Percentiles rank a stretch among this genome's conserved stretches.
Evolutionary conservation across 2,113 vertebrate species (phyloP).

Genomic region (Jaculus jaculus): DNA sequence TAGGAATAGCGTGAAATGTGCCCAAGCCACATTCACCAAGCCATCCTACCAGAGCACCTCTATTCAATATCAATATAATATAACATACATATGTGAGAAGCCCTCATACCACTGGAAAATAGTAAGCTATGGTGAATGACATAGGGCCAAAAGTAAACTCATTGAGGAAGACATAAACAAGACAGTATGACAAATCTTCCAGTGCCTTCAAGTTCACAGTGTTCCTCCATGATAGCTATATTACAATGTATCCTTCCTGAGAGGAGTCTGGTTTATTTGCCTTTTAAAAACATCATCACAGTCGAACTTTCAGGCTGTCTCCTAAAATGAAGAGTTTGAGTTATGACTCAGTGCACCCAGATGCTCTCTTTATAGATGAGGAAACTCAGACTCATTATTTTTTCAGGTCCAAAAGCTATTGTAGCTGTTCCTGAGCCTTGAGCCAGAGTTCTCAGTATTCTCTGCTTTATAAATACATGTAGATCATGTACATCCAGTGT

Average conservation of each 20-base stretch:
- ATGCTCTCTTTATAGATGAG: not conserved
- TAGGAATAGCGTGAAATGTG: not conserved
- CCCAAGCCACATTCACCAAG: slow-evolving; percentile 8
- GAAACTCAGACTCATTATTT: slow-evolving; percentile 13
- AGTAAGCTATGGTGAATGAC: not conserved
- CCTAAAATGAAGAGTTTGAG: not conserved
- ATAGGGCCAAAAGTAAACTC: not conserved
- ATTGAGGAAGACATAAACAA: not conserved
- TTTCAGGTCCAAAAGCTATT: not conserved
- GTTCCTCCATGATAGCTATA: not conserved
- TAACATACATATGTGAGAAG: not conserved
- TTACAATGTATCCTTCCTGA: not conserved
- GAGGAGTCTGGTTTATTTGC: not conserved
- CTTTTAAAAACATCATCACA: not conserved
- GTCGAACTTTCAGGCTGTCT: not conserved
- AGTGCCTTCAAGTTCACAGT: not conserved
- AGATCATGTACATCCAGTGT: not conserved
- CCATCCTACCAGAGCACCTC: not conserved
- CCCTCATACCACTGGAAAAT: not conserved
- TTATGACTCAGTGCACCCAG: not conserved
- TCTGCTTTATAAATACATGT: not conserved
- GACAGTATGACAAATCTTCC: not conserved
- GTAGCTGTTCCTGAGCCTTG: not conserved
- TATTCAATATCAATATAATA: not conserved
- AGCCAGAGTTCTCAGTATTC: not conserved